Evolutionary conservation across 2,888 invertebrate species (phyloP), one percentile per base, ranked within the genome.

Genomic region (Helobdella robusta): DNA sequence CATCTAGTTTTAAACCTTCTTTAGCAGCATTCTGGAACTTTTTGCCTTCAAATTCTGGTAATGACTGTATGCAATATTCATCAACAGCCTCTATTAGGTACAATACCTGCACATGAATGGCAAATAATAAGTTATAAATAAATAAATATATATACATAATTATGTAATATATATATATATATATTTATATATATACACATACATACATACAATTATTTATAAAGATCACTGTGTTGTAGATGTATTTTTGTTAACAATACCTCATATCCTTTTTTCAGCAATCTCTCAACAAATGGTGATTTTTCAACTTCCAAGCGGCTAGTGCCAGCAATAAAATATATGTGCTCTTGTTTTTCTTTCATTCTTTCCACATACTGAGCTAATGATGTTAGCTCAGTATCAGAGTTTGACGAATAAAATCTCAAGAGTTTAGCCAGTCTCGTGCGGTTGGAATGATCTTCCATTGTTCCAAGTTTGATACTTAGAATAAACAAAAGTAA

Each of bases 1-100:
- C 86, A 68, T 81, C 80, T 8, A 97, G 81, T 72, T 87, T 85
- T 78, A 97, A 87, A 36, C 94, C 94, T 83, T 99, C 98, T 82
- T 98, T 99, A 73, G 98, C 98, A 64, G 95, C 91, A 80, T 99
- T 99, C 72, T 80, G 79, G 89, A 98, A 97, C 82, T 94, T 97
- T 83, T 94, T 92, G 64, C 93, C 92, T 75, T 98, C 97, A 81
- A 90, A 98, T 82, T 98, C 97, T 1, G 97, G 94, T 79, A 98
- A 83, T 56, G 93, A 88, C 61, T 92, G 71, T 73, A 98, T 89
- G 74, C 90, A 87, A 82, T 98, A 98, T 81, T 98, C 98, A 82
- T 98, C 98, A 59, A 98, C 94, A 36, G 98, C 91, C 82, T 99
- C 98, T 11, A 87, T 86, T 61, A 99, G 83, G 79, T 87, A 95